Evolutionary conservation across 2,113 vertebrate genomes (phyloP).

Genomic region (Sminthopsis crassicaudata): DNA sequence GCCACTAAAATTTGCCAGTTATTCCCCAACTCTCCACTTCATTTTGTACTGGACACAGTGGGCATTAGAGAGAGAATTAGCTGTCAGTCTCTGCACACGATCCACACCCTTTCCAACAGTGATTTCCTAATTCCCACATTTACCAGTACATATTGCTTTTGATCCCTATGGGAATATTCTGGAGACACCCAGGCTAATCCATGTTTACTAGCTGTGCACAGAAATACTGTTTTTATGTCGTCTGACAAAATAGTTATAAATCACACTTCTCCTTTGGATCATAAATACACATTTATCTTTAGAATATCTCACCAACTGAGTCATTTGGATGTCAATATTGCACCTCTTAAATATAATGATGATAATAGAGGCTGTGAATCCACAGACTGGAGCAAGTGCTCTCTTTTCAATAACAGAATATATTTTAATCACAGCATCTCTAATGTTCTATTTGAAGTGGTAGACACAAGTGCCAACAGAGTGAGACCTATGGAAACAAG

Average conservation of each 20-base stretch:
- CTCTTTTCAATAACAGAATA: conserved; percentile 69
- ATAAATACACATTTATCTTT: conserved; percentile 77
- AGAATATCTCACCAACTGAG: conserved; percentile 73
- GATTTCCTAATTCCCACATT: conserved; percentile 23
- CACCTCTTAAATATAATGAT: conserved; percentile 75
- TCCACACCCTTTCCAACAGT: neutral
- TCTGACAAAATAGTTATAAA: conserved; percentile 72
- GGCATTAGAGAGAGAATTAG: neutral
- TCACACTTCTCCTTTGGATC: conserved; percentile 70
- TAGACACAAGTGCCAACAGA: conserved; percentile 52
- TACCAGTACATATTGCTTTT: conserved; percentile 28
- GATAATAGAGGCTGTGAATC: conserved; percentile 70
- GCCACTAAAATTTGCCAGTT: neutral
- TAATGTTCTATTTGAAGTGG: conserved; percentile 43
- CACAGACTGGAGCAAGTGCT: conserved; percentile 53
- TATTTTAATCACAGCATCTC: conserved; percentile 64
- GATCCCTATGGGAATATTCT: conserved; percentile 20
- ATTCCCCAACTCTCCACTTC: neutral
- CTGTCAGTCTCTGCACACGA: conserved; percentile 1
- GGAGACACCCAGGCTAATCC: conserved; percentile 36
- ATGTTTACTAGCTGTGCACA: conserved; percentile 58
- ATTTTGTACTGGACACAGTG: conserved; percentile 14
- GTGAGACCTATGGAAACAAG: conserved; percentile 29
- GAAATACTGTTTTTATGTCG: conserved; percentile 60
- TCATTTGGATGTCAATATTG: conserved; percentile 77